Base-by-base conservation (phyloP, 2,113 vertebrate species). In the Myiozetetes cayanensis region DNA sequence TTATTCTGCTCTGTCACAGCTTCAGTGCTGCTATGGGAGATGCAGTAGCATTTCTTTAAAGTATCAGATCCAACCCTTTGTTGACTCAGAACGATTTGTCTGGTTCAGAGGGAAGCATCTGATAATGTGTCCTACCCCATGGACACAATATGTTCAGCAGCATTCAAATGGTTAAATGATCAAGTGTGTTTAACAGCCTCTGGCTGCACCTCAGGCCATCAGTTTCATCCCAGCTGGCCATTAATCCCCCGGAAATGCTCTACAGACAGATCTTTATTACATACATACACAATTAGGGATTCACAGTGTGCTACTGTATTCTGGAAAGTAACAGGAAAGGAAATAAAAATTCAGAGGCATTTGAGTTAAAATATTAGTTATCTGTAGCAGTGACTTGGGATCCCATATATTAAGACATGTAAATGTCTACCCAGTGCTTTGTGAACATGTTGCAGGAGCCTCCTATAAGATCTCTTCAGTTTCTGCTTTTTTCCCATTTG, bases 101-200 rank as follows among this genome's bases (percentile, higher is more conserved):
- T 76, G 25, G 14, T 68, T 52, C 16, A 71, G 35, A 74, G 25
- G 12, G 24, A 74, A 86, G 24, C 37, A 88, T 58, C 53, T 30
- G 39, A 75, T 39, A 82, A 74, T 27, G 19, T 14, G 10, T 80
- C 77, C 47, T 81, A 41, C 37, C 16, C 14, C 52, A 30, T 3
- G 4, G 52, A 63, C 31, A 20, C 3, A 22, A 25, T 23, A 84
- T 17, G 30, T 33, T 91, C 31, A 50, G 39, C 41, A 84, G 49
- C 37, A 82, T 46, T 65, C 21, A 91, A 89, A 47, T 35, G 67
- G 92, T 94, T 94, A 96, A 97, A 92, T 33, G n/a, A 86, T 78
- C 67, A 88, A 75, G 14, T 39, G 31, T 43, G 6, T 31, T 75
- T 55, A 78, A 74, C 24, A 27, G 22, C 68, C 37, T 79, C 90